Percentiles rank a stretch among this genome's conserved stretches.
Conservation (phyloP, 2,797 vertebrate genomes). For the Euthynnus affinis region DNA sequence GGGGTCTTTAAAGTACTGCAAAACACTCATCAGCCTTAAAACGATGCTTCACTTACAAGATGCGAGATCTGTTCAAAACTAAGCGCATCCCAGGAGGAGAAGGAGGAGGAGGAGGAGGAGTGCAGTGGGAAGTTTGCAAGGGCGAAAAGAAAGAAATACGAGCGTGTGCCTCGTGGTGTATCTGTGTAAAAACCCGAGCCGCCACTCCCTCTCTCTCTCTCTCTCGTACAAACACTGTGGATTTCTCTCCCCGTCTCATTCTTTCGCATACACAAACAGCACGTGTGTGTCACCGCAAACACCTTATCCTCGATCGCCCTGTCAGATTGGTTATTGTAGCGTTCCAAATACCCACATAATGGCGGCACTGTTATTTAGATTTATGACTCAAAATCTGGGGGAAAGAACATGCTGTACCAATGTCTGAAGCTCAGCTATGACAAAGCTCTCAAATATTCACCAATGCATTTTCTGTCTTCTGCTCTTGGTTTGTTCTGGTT, state of each 20-base stretch:
- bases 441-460: constrained; percentile 63
- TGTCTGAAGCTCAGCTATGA: constrained; percentile 52
- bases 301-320: constrained; percentile 60
- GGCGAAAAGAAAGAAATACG: constrained; percentile 28
- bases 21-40: constrained; percentile 9
- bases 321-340: constrained; percentile 43
- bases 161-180: constrained; percentile 44
- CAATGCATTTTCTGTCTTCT: constrained; percentile 29
- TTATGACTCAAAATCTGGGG: constrained; percentile 62
- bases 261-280: constrained; percentile 16
- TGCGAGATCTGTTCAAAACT: constrained; percentile 24
- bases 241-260: constrained; percentile 29
- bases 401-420: constrained; percentile 63
- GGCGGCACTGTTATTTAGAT: constrained; percentile 50
- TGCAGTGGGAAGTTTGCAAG: too few relatives aligned
- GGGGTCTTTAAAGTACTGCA: background rate
- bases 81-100: constrained; percentile 17
- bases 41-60: background rate
- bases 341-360: constrained; percentile 56
- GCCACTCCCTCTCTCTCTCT: constrained; percentile 71
- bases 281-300: constrained; percentile 50
- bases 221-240: constrained; percentile 36
- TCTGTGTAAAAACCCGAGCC: constrained; percentile 42
- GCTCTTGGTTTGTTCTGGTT: constrained; percentile 34
- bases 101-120: constrained; percentile 13